These are phyloP conservation scores for Takifugu rubripes DNA, from an alignment of 2,797 vertebrate species.

Conservation along the genomic window DNA sequence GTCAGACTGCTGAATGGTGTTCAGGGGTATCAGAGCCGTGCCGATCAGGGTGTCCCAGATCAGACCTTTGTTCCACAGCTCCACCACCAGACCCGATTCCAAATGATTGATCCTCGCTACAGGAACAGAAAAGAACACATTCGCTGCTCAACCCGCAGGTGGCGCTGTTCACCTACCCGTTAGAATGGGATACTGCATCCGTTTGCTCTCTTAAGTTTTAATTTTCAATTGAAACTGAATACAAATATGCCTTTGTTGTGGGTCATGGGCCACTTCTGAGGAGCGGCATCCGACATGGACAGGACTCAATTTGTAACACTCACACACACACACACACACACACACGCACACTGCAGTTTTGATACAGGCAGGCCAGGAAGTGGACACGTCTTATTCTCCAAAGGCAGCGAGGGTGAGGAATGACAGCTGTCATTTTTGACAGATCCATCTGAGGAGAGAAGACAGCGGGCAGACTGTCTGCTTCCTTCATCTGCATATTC, in stretches of 20 bases:
- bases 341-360: not conserved
- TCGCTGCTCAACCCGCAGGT: not conserved
- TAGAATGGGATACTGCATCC: not conserved
- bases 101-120: constrained; percentile 91
- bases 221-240: no score
- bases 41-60: constrained; percentile 99
- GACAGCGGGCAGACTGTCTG: constrained; percentile 31
- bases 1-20: constrained; percentile 86
- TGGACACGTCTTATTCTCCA: constrained; percentile 1
- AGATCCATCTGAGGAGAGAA: constrained; percentile 34
- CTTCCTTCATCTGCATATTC: constrained; percentile 55
- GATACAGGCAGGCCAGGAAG: constrained; percentile 11
- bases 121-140: constrained; percentile 26
- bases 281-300: no score
- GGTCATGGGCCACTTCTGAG: no score
- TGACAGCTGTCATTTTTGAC: constrained; percentile 47
- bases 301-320: not conserved
- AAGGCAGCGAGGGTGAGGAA: constrained; percentile 16
- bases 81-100: constrained; percentile 91
- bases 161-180: not conserved
- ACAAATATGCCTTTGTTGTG: no score
- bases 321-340: no score
- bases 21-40: constrained; percentile 87
- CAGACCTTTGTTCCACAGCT: constrained; percentile 98
- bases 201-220: no score